Conservation (phyloP, 2,888 invertebrate species). For the Plemyria rubiginata region DNA sequence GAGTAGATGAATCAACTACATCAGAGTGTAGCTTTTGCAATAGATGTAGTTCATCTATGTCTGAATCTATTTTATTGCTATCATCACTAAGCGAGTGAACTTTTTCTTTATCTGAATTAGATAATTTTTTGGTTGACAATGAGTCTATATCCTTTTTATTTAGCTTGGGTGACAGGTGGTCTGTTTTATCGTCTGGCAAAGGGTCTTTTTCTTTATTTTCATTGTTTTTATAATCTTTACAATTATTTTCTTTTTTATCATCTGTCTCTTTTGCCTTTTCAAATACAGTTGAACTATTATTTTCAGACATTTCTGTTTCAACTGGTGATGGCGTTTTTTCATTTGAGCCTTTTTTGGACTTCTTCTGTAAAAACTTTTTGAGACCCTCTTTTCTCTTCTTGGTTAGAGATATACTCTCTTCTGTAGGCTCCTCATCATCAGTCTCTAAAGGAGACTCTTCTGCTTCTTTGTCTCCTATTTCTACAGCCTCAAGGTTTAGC, state of each 20-base stretch:
- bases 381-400: conserved; percentile 70
- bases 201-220: conserved; percentile 16
- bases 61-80: conserved; percentile 60
- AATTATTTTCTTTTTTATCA: conserved; percentile 7
- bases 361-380: conserved; percentile 65
- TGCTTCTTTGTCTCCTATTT: conserved; percentile 77
- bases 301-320: conserved; percentile 20
- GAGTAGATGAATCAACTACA: conserved; percentile 57
- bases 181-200: conserved; percentile 3
- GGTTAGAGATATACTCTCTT: conserved; percentile 54
- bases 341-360: conserved; percentile 53
- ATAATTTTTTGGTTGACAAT: neutral
- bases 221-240: conserved; percentile 3
- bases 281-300: conserved; percentile 20
- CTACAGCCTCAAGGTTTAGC: conserved; percentile 70
- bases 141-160: conserved; percentile 8
- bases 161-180: conserved; percentile 1
- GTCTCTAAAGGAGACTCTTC: conserved; percentile 76
- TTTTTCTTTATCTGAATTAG: conserved; percentile 38
- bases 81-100: conserved; percentile 56
- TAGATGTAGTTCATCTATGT: conserved; percentile 71
- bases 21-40: conserved; percentile 69
- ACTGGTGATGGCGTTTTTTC: conserved; percentile 39
- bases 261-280: conserved; percentile 28
- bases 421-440: conserved; percentile 66